A percentile compares a stretch with the other conserved stretches of the same genome.
These are phyloP conservation scores for Meteorus cinctellus DNA, from an alignment of 2,888 invertebrate species.

Conservation along the genomic window DNA sequence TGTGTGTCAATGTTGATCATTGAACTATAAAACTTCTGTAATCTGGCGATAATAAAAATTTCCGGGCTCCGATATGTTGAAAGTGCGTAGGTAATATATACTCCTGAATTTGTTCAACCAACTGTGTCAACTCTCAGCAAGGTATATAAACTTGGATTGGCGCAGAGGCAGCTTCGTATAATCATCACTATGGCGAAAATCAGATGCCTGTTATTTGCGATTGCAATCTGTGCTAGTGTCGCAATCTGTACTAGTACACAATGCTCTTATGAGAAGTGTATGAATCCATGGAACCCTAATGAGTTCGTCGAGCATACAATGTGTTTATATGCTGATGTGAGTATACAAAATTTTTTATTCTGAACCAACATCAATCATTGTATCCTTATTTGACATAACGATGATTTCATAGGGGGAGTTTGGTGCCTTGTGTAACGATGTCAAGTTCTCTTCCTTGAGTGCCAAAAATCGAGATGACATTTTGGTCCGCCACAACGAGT, in stretches of 20 bases:
- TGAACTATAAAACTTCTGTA: background rate
- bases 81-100: too few relatives aligned
- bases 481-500: conserved; percentile 51
- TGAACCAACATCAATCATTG: background rate
- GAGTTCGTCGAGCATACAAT: background rate
- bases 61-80: background rate
- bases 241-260: background rate
- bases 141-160: background rate
- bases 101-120: background rate
- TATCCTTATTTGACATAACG: background rate
- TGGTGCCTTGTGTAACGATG: background rate
- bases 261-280: background rate
- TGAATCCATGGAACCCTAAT: background rate
- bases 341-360: background rate
- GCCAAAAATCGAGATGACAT: conserved; percentile 37
- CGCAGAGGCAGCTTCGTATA: background rate
- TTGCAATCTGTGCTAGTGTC: background rate
- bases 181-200: background rate
- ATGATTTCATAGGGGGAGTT: background rate
- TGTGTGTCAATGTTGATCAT: background rate
- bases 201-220: background rate
- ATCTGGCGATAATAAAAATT: background rate
- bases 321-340: background rate
- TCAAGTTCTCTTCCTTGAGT: conserved; percentile 51
- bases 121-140: background rate